Conservation (phyloP, 2,113 vertebrate species). For the Melanotaenia duboulayi region DNA sequence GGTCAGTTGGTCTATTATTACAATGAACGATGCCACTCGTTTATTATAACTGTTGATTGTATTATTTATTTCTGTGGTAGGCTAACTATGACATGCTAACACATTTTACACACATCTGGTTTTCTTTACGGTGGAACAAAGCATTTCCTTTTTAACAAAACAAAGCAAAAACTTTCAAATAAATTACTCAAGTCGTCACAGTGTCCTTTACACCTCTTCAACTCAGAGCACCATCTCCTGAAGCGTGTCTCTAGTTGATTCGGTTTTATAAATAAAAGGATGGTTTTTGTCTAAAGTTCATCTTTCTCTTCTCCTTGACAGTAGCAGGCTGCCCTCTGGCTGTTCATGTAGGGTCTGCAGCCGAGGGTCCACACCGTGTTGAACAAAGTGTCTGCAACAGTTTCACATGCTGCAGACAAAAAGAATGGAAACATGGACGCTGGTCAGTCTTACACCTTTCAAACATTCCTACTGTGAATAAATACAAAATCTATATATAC, state of each 20-base stretch:
- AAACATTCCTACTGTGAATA: too few relatives aligned
- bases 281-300: conserved; percentile 81
- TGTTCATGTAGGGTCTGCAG: conserved; percentile 98
- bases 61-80: too few relatives aligned
- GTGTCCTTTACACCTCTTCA: not conserved
- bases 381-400: conserved; percentile 93
- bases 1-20: too few relatives aligned
- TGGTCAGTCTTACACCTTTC: too few relatives aligned
- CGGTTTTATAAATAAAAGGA: conserved; percentile 30
- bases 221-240: not conserved
- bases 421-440: not conserved
- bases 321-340: conserved; percentile 91
- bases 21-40: too few relatives aligned
- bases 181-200: conserved; percentile 59
- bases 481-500: too few relatives aligned
- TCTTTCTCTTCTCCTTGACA: conserved; percentile 93
- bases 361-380: conserved; percentile 96
- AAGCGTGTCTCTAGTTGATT: not conserved
- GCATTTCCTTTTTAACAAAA: not conserved
- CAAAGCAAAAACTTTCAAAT: conserved; percentile 48
- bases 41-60: too few relatives aligned
- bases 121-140: too few relatives aligned
- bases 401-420: conserved; percentile 88
- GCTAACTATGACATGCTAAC: too few relatives aligned
- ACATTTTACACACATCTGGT: not conserved